These are phyloP conservation scores for Caenorhabditis briggsae DNA, from an alignment of 1,140 invertebrate genomes.

Conservation along the genomic window DNA sequence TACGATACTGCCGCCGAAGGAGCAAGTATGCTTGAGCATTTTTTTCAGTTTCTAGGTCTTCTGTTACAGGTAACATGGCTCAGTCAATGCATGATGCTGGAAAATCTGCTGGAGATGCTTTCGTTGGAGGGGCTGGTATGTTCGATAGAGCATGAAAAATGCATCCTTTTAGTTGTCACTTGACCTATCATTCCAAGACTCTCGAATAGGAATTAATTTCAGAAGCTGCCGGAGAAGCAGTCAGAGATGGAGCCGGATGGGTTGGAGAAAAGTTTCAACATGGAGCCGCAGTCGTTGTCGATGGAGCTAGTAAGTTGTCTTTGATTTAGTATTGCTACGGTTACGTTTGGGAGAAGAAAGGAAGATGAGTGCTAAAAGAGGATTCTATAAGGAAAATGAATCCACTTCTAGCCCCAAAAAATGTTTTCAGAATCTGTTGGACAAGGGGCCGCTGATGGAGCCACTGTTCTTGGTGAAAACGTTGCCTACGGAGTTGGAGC, in stretches of 20 bases:
- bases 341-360: too few relatives aligned
- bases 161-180: neutral
- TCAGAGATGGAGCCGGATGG: slow-evolving; percentile 10
- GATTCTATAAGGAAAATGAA: neutral
- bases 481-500: slow-evolving; percentile 50
- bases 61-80: slow-evolving; percentile 2
- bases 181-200: neutral
- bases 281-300: slow-evolving; percentile 34
- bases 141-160: neutral
- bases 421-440: neutral
- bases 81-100: slow-evolving; percentile 34
- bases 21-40: neutral
- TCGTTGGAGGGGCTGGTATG: slow-evolving; percentile 18
- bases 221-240: slow-evolving; percentile 30
- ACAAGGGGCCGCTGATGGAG: slow-evolving; percentile 45
- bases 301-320: slow-evolving; percentile 31
- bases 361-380: neutral
- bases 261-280: slow-evolving; percentile 30
- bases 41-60: neutral
- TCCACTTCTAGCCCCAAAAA: neutral
- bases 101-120: slow-evolving; percentile 35
- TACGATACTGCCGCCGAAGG: slow-evolving; percentile 38
- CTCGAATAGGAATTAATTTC: neutral
- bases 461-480: slow-evolving; percentile 27
- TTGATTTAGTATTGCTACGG: too few relatives aligned